A percentile compares a stretch with the other conserved stretches of the same genome.
These are phyloP conservation scores for Cynaeus angustus DNA, from an alignment of 2,888 invertebrate genomes.

Conservation along the genomic window DNA sequence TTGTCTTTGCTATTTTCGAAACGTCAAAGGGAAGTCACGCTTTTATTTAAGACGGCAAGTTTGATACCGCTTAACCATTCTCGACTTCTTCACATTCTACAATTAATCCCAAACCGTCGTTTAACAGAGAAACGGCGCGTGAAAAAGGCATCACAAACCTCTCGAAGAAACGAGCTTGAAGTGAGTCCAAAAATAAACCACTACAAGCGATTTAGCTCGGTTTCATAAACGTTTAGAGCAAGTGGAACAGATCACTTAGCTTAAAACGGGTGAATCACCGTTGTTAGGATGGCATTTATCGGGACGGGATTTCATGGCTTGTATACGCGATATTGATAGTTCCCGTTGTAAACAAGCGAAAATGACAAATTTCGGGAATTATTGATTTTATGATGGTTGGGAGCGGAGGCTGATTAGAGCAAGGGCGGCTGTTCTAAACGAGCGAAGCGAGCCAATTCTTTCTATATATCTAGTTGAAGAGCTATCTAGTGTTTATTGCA, in stretches of 20 bases:
- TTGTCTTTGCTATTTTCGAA: background rate
- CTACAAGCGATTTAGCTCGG: slow-evolving; percentile 10
- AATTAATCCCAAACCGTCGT: slow-evolving; percentile 2
- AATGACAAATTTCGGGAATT: too few relatives aligned
- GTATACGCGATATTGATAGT: too few relatives aligned
- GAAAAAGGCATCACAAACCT: slow-evolving; percentile 5
- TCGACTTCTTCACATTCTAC: background rate
- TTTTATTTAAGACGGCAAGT: background rate
- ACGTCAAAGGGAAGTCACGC: background rate
- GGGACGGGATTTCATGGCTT: background rate
- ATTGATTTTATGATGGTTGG: too few relatives aligned
- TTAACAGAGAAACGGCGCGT: background rate
- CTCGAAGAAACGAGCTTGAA: slow-evolving; percentile 9
- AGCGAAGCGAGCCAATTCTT: too few relatives aligned
- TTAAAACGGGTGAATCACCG: slow-evolving; percentile 17
- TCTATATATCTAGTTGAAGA: too few relatives aligned
- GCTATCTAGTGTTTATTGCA: too few relatives aligned
- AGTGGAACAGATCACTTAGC: slow-evolving; percentile 12
- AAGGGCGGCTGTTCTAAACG: too few relatives aligned
- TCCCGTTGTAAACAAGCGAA: too few relatives aligned
- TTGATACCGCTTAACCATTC: background rate
- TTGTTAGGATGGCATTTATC: background rate
- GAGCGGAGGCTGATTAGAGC: too few relatives aligned
- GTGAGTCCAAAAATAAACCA: slow-evolving; percentile 10
- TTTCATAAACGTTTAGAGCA: slow-evolving; percentile 10